phyloP scores from a whole-genome alignment of 1,140 invertebrate species.

The Drosophila pseudoobscura region DNA sequence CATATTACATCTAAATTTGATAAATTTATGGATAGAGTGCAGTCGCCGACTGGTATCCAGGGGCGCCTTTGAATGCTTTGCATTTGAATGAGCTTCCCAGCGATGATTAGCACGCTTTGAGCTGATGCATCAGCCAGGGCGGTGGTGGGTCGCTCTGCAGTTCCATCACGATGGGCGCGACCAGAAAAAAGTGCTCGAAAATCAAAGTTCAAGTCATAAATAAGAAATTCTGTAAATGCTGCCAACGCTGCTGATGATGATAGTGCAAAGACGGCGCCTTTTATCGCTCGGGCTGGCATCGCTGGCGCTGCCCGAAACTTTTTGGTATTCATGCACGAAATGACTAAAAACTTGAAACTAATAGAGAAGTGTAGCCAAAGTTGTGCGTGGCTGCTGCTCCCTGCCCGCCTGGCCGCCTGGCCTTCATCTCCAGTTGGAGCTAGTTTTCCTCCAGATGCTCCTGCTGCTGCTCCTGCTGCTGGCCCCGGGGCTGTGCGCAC shows the following conservation, averaged over 20 bases:
- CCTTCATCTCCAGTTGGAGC: not conserved
- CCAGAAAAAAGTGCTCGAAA: constrained; percentile 24
- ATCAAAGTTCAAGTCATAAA: constrained; percentile 66
- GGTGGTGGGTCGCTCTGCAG: not conserved
- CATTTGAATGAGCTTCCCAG: not conserved
- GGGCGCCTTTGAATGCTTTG: not conserved
- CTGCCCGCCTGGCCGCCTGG: not conserved
- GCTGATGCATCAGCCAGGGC: too few relatives aligned
- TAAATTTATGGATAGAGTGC: not conserved
- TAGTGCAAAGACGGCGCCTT: constrained; percentile 57
- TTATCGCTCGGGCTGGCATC: constrained; percentile 53
- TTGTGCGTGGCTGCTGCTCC: constrained; percentile 31
- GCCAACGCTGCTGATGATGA: constrained; percentile 36
- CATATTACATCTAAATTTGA: not conserved
- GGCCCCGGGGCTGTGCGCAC: constrained; percentile 30
- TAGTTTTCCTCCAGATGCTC: not conserved
- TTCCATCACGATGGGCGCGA: constrained; percentile 7
- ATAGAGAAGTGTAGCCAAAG: constrained; percentile 65
- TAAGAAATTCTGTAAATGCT: constrained; percentile 48
- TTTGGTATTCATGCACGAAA: constrained; percentile 74
- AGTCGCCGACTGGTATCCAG: too few relatives aligned
- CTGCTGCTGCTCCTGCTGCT: not conserved
- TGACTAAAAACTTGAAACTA: constrained; percentile 74
- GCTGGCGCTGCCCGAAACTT: constrained; percentile 45
- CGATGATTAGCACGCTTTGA: too few relatives aligned